phyloP scores from a whole-genome alignment of 2,113 vertebrate species.

The Triplophysa siluroides region DNA sequence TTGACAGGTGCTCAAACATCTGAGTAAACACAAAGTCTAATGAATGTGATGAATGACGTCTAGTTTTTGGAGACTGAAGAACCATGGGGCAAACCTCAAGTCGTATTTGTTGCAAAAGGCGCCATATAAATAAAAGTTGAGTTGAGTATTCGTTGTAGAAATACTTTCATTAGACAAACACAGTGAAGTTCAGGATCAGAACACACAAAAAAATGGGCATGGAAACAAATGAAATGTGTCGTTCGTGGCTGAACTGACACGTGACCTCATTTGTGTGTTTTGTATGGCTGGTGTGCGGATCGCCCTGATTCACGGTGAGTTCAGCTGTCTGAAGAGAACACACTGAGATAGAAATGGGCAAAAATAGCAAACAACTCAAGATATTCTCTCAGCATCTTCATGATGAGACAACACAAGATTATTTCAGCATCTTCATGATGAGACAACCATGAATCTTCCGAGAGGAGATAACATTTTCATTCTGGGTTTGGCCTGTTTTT shows the following conservation, averaged over 20 bases:
- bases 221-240: neutral
- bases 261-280: slow-evolving; percentile 13
- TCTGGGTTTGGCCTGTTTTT: too few species aligned
- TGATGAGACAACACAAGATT: neutral
- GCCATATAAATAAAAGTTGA: too few species aligned
- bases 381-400: neutral
- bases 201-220: neutral
- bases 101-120: too few species aligned
- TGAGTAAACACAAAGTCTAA: neutral
- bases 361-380: neutral
- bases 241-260: slow-evolving; percentile 18
- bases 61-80: too few species aligned
- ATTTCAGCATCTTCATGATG: too few species aligned
- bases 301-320: slow-evolving; percentile 14
- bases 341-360: neutral
- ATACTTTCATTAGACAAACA: neutral
- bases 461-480: too few species aligned
- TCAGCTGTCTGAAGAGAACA: slow-evolving; percentile 26
- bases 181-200: neutral
- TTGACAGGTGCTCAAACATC: slow-evolving; percentile 5
- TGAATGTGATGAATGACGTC: too few species aligned
- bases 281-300: slow-evolving; percentile 18
- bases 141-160: too few species aligned
- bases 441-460: too few species aligned
- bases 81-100: too few species aligned